Percentiles rank a stretch among this genome's conserved stretches.
Conservation (phyloP, 2,113 vertebrate genomes). For the Xiphophorus maculatus region DNA sequence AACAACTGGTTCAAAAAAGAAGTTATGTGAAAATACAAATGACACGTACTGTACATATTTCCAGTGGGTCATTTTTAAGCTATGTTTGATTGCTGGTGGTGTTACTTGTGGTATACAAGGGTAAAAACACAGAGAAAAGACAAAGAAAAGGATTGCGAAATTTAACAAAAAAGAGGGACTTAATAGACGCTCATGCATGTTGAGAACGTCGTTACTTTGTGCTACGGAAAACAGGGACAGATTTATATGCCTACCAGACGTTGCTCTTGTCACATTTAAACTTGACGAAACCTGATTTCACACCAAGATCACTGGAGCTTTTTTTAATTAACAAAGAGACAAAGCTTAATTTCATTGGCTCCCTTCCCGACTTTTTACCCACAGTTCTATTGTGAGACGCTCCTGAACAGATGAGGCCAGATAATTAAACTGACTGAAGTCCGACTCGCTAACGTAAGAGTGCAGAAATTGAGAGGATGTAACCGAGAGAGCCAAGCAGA, state of each 20-base stretch:
- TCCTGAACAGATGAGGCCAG: constrained; percentile 4
- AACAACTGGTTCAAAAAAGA: neutral
- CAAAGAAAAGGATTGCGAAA: neutral
- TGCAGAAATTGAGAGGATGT: constrained; percentile 27
- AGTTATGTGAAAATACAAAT: neutral
- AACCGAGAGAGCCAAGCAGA: constrained; percentile 30
- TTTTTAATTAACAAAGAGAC: neutral
- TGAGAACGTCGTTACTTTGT: constrained; percentile 19
- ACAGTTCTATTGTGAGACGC: constrained; percentile 11
- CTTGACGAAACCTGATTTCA: constrained; percentile 6
- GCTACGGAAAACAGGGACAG: constrained; percentile 8
- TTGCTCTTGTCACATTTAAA: constrained; percentile 15
- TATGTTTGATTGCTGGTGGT: neutral
- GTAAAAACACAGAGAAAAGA: neutral
- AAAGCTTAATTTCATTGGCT: no score
- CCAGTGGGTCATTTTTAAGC: neutral
- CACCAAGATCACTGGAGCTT: neutral
- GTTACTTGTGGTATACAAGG: neutral
- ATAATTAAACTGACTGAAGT: constrained; percentile 33
- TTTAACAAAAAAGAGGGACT: neutral
- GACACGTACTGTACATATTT: neutral
- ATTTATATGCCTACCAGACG: constrained; percentile 22
- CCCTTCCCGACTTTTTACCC: neutral
- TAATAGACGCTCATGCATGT: constrained; percentile 10
- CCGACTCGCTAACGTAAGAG: constrained; percentile 11